Evolutionary conservation across 2,797 vertebrate genomes (phyloP), one percentile per base, ranked within the genome.

Genomic region (Gallirallus australis): DNA sequence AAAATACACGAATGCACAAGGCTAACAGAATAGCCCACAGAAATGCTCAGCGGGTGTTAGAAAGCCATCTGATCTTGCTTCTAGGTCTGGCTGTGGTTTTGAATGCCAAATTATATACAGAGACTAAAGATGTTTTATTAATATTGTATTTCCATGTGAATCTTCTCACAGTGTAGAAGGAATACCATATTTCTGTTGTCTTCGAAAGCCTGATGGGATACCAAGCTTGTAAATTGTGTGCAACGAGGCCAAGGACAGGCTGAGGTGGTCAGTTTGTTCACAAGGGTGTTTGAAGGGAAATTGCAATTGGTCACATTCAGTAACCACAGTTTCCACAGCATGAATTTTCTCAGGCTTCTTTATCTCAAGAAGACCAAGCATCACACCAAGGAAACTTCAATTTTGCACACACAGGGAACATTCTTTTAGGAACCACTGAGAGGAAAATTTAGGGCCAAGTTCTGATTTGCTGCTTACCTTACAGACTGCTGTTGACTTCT

Each of bases 321-420:
- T 52, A 73, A 56, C n/a, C 63, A 45, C 14, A 16, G 19, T 56
- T 86, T 52, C 12, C 37, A 47, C 0, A 1, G 45, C 31, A 68
- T 27, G 8, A 64, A 15, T 83, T 90, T 80, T 2, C 10, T 66
- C 52, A 50, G 10, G 16, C 15, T 52, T 33, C 33, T 50, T 81
- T 23, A 9, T 65, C 24, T 61, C n/a, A 53, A 64, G 61, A 84
- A 54, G 8, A 77, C 14, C 50, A 47, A 89, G 21, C 11, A 47
- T 61, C 37, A 72, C 37, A 72, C 12, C 52, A 61, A 59, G 24
- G 28, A 90, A 47, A 27, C 19, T n/a, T 5, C 10, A 6, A 73
- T 77, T 13, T 80, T 0, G 0, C 15, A 28, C 6, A 54, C 6
- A 52, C 24, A 28, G 8, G 17, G 53, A 45, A 82, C 23, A 3